Conservation (phyloP, 2,113 vertebrate species). For the Choloepus hoffmanni region DNA sequence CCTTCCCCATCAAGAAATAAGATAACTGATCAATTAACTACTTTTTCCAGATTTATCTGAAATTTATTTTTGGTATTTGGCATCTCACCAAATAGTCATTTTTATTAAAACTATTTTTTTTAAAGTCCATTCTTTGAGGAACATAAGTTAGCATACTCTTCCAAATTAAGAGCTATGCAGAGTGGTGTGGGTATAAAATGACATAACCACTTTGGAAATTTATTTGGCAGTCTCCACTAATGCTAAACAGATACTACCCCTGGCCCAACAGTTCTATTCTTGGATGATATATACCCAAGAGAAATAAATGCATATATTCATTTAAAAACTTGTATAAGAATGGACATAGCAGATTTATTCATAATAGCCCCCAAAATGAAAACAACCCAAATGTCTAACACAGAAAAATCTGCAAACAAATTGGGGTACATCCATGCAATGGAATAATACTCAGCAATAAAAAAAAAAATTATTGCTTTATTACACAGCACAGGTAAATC, state of each 20-base stretch:
- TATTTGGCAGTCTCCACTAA: not conserved
- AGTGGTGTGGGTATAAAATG: not conserved
- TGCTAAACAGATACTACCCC: not conserved
- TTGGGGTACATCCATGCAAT: not conserved
- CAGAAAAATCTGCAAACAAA: not conserved
- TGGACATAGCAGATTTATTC: not conserved
- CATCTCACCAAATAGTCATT: not conserved
- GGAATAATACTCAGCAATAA: not conserved
- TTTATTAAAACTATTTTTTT: not conserved
- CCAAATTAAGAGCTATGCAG: not conserved
- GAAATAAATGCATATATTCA: not conserved
- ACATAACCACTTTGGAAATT: not conserved
- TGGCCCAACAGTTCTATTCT: not conserved
- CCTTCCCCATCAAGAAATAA: conserved; percentile 8
- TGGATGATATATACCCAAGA: not conserved
- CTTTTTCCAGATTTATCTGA: not conserved
- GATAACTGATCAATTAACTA: not conserved
- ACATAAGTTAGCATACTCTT: not conserved
- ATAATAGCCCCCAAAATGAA: not conserved
- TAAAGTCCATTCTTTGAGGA: not conserved
- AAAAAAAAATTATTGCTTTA: not conserved
- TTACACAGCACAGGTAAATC: not conserved
- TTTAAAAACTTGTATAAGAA: not conserved
- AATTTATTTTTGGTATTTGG: not conserved
- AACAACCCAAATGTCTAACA: not conserved